A percentile compares a stretch with the other conserved stretches of the same genome.
Evolutionary conservation across 1,140 invertebrate species (phyloP).

Genomic region (Temnothorax curvispinosus): DNA sequence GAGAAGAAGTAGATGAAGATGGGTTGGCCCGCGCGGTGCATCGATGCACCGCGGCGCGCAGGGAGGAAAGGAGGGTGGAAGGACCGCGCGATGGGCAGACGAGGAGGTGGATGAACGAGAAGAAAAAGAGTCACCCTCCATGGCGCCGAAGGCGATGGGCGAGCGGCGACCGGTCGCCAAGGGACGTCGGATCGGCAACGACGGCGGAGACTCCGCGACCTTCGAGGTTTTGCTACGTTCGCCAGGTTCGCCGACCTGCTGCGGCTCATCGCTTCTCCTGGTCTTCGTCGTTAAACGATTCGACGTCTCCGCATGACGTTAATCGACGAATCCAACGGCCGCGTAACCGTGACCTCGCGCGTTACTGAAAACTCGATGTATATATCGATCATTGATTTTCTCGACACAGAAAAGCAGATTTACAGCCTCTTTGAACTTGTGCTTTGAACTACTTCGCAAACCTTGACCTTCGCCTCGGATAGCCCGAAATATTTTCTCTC

Average conservation of each 20-base stretch:
- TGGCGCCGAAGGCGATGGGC: slow-evolving; percentile 72
- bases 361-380: background rate
- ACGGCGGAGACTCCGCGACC: slow-evolving; percentile 67
- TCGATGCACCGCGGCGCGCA: slow-evolving; percentile 62
- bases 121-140: slow-evolving; percentile 78
- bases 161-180: slow-evolving; percentile 75
- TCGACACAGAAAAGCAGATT: background rate
- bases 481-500: slow-evolving; percentile 13
- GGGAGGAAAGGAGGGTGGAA: slow-evolving; percentile 64
- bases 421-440: background rate
- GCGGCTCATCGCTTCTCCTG: slow-evolving; percentile 33
- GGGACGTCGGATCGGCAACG: slow-evolving; percentile 67
- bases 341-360: slow-evolving; percentile 8
- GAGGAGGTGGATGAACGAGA: slow-evolving; percentile 61
- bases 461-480: slow-evolving; percentile 40
- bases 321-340: background rate
- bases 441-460: background rate
- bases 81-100: slow-evolving; percentile 64
- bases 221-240: slow-evolving; percentile 75
- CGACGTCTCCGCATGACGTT: background rate
- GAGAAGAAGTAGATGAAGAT: slow-evolving; percentile 68
- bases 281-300: slow-evolving; percentile 58
- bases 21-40: slow-evolving; percentile 70
- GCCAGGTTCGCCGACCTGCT: slow-evolving; percentile 72
- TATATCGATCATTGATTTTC: background rate